A percentile compares a stretch with the other conserved stretches of the same genome.
Evolutionary conservation across 2,888 invertebrate species (phyloP).

Genomic region (Ectemnius lituratus): DNA sequence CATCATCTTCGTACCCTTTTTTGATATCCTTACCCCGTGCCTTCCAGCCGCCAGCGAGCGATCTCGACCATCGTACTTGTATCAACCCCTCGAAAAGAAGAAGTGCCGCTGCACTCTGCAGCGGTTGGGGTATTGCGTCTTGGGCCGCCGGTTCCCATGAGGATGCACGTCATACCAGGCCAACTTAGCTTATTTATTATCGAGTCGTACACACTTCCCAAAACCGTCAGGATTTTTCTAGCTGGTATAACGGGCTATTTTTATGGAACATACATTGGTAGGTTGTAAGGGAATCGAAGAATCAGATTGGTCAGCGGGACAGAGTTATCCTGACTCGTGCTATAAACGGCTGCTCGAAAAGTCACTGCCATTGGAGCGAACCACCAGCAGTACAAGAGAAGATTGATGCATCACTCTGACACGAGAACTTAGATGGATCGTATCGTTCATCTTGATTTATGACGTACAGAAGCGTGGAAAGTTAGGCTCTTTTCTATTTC

Average conservation of each 20-base stretch:
- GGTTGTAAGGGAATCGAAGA: conserved; percentile 6
- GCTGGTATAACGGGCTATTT: conserved; percentile 1
- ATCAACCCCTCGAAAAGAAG: conserved; percentile 37
- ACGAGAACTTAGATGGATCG: conserved; percentile 47
- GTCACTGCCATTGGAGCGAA: conserved; percentile 53
- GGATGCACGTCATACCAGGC: background rate
- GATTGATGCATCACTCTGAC: conserved; percentile 57
- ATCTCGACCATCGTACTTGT: conserved; percentile 60
- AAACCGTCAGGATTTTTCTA: background rate
- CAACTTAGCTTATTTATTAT: too few species aligned
- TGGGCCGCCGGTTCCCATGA: background rate
- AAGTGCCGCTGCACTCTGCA: conserved; percentile 21
- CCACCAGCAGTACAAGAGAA: conserved; percentile 38
- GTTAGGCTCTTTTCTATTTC: conserved; percentile 31
- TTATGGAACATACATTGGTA: background rate
- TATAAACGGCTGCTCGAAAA: conserved; percentile 46
- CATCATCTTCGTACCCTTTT: conserved; percentile 52
- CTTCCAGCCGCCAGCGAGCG: conserved; percentile 73
- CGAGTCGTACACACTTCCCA: background rate
- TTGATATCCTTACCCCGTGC: conserved; percentile 74
- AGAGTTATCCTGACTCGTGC: conserved; percentile 39
- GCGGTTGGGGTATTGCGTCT: conserved; percentile 17
- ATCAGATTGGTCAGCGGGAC: conserved; percentile 14
- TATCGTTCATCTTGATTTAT: conserved; percentile 57
- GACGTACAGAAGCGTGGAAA: conserved; percentile 34